phyloP scores from a whole-genome alignment of 2,888 invertebrate genomes.

The Willowsia nigromaculata region DNA sequence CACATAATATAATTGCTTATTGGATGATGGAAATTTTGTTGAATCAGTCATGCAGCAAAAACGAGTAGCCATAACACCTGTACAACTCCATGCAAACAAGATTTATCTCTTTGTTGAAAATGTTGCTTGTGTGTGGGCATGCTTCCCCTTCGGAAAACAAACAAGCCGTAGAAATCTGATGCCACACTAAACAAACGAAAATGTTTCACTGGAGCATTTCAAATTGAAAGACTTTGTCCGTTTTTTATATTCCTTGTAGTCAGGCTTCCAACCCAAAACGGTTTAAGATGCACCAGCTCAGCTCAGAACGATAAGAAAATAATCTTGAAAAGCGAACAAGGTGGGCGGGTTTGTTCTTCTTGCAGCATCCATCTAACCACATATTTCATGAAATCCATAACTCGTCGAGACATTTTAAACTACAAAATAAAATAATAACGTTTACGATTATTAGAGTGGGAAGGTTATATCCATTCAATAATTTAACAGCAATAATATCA shows the following conservation, averaged over 20 bases:
- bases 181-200: too few relatives aligned
- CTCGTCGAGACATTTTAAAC: slow-evolving; percentile 22
- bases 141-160: background rate
- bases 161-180: too few relatives aligned
- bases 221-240: too few relatives aligned
- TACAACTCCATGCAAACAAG: slow-evolving; percentile 42
- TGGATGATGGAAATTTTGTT: too few relatives aligned
- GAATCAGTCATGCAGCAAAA: too few relatives aligned
- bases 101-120: slow-evolving; percentile 45
- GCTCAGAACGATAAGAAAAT: background rate
- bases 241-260: too few relatives aligned
- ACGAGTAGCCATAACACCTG: slow-evolving; percentile 44
- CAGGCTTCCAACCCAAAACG: too few relatives aligned
- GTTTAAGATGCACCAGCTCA: background rate
- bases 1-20: too few relatives aligned
- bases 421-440: background rate
- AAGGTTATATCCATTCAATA: background rate
- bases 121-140: slow-evolving; percentile 36
- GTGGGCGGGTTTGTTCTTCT: slow-evolving; percentile 52
- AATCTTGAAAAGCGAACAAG: slow-evolving; percentile 53
- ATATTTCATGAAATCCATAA: slow-evolving; percentile 21
- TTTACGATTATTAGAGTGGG: slow-evolving; percentile 7
- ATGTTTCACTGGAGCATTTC: background rate
- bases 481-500: background rate
- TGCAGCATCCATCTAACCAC: background rate